These are phyloP conservation scores for Hyla sarda DNA, from an alignment of 2,113 vertebrate genomes.

Conservation along the genomic window DNA sequence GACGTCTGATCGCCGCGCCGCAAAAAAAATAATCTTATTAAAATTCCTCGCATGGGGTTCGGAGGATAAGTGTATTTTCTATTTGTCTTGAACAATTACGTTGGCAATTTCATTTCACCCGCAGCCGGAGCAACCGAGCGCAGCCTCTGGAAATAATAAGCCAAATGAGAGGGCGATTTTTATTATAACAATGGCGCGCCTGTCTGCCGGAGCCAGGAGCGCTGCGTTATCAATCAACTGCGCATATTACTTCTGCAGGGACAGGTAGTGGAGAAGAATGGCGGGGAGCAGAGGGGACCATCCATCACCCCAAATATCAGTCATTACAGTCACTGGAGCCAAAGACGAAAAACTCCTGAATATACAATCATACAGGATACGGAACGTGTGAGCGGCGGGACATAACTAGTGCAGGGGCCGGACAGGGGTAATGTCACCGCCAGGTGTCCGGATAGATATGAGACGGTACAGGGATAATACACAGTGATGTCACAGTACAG, in stretches of 20 bases:
- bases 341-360: neutral
- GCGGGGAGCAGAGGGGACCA: conserved; percentile 17
- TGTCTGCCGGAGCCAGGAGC: conserved; percentile 55
- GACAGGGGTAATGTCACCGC: neutral
- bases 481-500: no score
- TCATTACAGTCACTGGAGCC: neutral
- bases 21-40: conserved; percentile 45
- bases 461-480: neutral
- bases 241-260: conserved; percentile 13
- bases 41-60: conserved; percentile 58
- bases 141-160: conserved; percentile 55
- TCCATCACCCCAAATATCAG: conserved; percentile 24
- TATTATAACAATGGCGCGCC: conserved; percentile 56
- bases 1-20: conserved; percentile 11
- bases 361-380: neutral
- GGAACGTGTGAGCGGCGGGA: neutral
- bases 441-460: neutral
- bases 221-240: conserved; percentile 54
- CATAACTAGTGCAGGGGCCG: neutral
- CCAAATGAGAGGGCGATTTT: conserved; percentile 39
- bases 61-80: conserved; percentile 50
- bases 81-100: conserved; percentile 60
- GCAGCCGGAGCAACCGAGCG: conserved; percentile 44
- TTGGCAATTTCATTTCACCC: conserved; percentile 55
- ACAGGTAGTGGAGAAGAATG: conserved; percentile 21